Evolutionary conservation across 1,140 invertebrate genomes (phyloP).

Genomic region (Phocides pigmalion): DNA sequence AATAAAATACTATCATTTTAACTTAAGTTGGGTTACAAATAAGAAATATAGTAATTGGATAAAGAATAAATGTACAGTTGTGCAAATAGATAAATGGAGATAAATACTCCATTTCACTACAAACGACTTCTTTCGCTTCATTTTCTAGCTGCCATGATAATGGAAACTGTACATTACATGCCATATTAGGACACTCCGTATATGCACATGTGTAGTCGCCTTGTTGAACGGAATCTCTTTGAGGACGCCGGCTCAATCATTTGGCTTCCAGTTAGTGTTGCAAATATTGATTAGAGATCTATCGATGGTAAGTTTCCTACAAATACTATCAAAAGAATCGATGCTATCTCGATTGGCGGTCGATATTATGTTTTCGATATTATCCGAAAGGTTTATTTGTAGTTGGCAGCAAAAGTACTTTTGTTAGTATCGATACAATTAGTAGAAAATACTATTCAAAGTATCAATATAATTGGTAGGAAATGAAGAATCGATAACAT

Average conservation of each 20-base stretch:
- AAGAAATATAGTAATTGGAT: not conserved
- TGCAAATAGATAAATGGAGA: not conserved
- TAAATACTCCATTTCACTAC: not conserved
- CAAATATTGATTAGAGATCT: not conserved
- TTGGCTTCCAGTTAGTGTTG: conserved; percentile 6
- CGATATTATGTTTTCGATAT: too few relatives aligned
- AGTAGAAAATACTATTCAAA: too few relatives aligned
- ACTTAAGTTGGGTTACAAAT: too few relatives aligned
- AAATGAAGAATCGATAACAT: too few relatives aligned
- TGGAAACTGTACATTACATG: conserved; percentile 27
- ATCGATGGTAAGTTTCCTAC: not conserved
- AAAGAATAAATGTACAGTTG: not conserved
- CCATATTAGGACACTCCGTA: conserved; percentile 29
- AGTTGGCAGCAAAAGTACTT: too few relatives aligned
- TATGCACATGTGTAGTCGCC: conserved; percentile 15
- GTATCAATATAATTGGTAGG: too few relatives aligned
- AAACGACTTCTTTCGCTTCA: conserved; percentile 16
- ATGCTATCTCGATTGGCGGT: too few relatives aligned
- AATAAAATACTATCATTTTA: too few relatives aligned
- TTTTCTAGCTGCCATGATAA: conserved; percentile 27
- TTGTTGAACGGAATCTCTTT: conserved; percentile 43
- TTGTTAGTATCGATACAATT: too few relatives aligned
- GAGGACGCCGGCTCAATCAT: conserved; percentile 34
- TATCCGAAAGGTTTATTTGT: too few relatives aligned
- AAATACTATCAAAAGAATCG: too few relatives aligned